Conservation (phyloP, 37 sponge, comb jelly and placozoan species). For the Chondrosia reniformis region DNA sequence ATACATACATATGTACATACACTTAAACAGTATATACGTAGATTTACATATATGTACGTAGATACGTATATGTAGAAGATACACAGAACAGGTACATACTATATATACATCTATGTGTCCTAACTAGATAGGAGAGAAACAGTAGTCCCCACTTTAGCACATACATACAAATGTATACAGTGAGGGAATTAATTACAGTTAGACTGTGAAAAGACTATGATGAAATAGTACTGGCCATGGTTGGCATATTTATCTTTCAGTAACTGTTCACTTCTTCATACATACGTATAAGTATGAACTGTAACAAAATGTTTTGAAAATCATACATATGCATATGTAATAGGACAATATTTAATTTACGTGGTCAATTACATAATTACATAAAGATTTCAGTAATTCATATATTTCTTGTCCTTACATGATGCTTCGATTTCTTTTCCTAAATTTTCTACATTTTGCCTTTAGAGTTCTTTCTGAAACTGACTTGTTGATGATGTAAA, state of each 20-base stretch:
- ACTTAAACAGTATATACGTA: neutral
- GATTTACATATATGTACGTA: neutral
- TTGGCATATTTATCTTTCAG: too few species aligned
- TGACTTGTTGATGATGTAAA: slow-evolving; percentile 1
- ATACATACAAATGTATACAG: neutral
- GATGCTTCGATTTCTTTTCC: neutral
- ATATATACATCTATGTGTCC: neutral
- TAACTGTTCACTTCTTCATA: too few species aligned
- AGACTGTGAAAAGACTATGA: neutral
- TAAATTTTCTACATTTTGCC: neutral
- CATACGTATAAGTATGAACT: too few species aligned
- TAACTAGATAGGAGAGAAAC: neutral
- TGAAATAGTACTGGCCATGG: too few species aligned
- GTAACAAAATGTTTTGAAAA: too few species aligned
- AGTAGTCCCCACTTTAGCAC: neutral
- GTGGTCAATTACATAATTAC: neutral
- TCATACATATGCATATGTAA: neutral
- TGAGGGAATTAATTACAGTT: neutral
- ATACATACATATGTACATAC: neutral
- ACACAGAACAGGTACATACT: neutral
- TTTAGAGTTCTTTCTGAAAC: neutral
- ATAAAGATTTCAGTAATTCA: neutral
- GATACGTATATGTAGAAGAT: neutral
- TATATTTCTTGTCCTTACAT: neutral
- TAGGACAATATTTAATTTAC: neutral